Conservation (phyloP, 2,113 vertebrate genomes). For the Poecilia latipinna region DNA sequence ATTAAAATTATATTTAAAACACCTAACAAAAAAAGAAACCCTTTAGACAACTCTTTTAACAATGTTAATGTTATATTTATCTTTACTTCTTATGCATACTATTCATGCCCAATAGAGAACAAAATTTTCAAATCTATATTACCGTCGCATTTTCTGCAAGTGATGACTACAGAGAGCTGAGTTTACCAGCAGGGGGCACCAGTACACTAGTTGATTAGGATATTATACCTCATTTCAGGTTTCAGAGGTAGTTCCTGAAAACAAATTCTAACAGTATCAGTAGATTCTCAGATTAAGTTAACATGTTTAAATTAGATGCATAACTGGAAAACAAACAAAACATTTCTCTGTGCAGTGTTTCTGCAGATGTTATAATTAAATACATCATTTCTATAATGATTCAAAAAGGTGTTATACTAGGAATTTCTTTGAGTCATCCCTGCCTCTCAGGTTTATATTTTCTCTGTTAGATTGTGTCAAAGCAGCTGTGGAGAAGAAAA, state of each 20-base stretch:
- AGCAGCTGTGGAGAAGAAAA: constrained; percentile 59
- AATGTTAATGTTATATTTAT: background rate
- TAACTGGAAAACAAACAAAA: background rate
- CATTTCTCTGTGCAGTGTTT: background rate
- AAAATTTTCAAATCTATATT: too few relatives aligned
- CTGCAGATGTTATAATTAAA: background rate
- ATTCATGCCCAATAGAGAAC: background rate
- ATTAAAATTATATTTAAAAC: background rate
- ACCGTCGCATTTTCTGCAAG: background rate
- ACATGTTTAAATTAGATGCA: background rate
- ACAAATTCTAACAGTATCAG: background rate
- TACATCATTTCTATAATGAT: background rate
- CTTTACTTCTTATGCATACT: background rate
- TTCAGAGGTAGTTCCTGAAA: background rate
- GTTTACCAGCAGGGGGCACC: constrained; percentile 56
- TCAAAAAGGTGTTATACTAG: constrained; percentile 2
- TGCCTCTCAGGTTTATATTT: constrained; percentile 3
- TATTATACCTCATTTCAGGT: background rate
- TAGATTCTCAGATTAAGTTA: background rate
- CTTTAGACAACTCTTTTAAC: too few relatives aligned
- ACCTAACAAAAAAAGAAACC: background rate
- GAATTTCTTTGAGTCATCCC: constrained; percentile 6
- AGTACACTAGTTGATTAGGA: constrained; percentile 11
- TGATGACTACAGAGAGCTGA: background rate
- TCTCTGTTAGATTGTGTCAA: constrained; percentile 42